phyloP scores from a whole-genome alignment of 1,140 invertebrate genomes.

The Chrysomallon squamiferum region DNA sequence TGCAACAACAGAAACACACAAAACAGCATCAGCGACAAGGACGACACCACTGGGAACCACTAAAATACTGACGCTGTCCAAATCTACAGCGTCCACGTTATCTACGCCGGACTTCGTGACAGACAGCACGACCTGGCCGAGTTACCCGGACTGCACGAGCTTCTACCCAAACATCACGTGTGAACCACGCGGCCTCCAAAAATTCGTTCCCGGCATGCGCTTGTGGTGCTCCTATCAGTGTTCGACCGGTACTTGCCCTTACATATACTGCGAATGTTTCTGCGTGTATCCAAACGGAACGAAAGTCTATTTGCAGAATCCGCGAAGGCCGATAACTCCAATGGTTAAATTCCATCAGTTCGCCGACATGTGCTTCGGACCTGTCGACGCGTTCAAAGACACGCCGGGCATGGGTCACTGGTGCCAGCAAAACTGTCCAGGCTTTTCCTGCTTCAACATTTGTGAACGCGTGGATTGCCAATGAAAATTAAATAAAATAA shows the following conservation, averaged over 20 bases:
- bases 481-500: not conserved
- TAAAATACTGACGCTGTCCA: not conserved
- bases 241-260: slow-evolving; percentile 8
- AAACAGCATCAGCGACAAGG: not conserved
- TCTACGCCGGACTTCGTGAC: too few species aligned
- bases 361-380: not conserved
- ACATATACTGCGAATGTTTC: slow-evolving; percentile 17
- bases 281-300: slow-evolving; percentile 15
- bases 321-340: slow-evolving; percentile 54
- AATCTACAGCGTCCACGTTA: not conserved
- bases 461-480: not conserved
- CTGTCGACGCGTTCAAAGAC: not conserved
- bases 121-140: not conserved
- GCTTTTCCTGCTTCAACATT: not conserved
- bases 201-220: slow-evolving; percentile 17
- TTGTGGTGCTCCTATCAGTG: slow-evolving; percentile 18
- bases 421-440: slow-evolving; percentile 1
- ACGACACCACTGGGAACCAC: not conserved
- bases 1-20: too few species aligned
- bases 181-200: slow-evolving; percentile 14
- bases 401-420: not conserved
- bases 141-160: slow-evolving; percentile 3
- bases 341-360: not conserved
- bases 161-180: slow-evolving; percentile 9
- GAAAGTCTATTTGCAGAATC: slow-evolving; percentile 63